These are phyloP conservation scores for Hipparchia sbordonii DNA, from an alignment of 2,888 invertebrate genomes.

Conservation along the genomic window DNA sequence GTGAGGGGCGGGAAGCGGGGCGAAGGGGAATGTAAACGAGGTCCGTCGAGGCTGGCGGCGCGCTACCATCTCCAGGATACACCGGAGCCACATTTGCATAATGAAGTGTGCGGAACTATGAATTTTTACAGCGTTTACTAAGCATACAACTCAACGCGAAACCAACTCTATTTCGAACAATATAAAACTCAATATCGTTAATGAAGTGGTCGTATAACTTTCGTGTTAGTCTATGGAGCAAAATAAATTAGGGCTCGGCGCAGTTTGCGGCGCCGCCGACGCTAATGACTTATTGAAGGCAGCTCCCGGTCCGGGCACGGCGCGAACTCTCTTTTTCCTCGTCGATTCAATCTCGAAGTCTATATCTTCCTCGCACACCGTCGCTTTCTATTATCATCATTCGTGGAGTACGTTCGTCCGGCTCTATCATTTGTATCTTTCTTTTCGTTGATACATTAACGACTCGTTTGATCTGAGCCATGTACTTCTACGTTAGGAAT, in stretches of 20 bases:
- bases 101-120: conserved; percentile 18
- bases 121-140: conserved; percentile 14
- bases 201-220: not conserved
- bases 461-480: no score
- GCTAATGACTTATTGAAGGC: conserved; percentile 2
- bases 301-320: not conserved
- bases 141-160: not conserved
- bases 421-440: no score
- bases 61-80: not conserved
- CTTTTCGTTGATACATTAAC: no score
- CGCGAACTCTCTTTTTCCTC: not conserved
- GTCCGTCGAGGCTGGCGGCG: not conserved
- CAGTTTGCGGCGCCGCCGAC: conserved; percentile 3
- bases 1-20: not conserved
- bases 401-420: no score
- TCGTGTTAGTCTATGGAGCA: not conserved
- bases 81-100: conserved; percentile 10
- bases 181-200: not conserved
- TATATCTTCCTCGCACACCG: not conserved
- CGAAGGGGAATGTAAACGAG: not conserved
- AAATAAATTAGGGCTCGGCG: conserved; percentile 1
- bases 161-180: not conserved
- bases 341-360: not conserved
- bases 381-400: no score
- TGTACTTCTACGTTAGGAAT: no score